phyloP scores from a whole-genome alignment of 2,113 vertebrate genomes.

The Channa argus region DNA sequence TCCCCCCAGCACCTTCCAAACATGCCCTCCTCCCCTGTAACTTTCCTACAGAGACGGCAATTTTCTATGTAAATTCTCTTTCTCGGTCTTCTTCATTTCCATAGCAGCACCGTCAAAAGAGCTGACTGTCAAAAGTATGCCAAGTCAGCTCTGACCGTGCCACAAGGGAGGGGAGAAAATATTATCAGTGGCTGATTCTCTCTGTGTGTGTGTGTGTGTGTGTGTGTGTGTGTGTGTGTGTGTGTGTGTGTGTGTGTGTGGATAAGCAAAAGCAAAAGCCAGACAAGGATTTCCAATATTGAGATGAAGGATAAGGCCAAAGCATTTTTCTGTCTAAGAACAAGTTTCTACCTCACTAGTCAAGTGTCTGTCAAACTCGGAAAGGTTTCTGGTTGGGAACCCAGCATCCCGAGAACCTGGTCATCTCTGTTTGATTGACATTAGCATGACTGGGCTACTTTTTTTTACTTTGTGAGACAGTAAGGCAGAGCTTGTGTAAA shows the following conservation, averaged over 20 bases:
- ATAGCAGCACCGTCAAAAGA: constrained; percentile 53
- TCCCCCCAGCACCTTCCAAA: constrained; percentile 4
- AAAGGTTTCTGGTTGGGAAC: constrained; percentile 9
- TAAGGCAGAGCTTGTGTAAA: neutral
- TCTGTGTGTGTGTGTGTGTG: neutral
- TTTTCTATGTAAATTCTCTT: constrained; percentile 66
- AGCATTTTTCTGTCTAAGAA: constrained; percentile 5
- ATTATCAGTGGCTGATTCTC: constrained; percentile 30
- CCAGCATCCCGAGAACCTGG: neutral
- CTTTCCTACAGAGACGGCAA: constrained; percentile 56
- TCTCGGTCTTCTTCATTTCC: constrained; percentile 54
- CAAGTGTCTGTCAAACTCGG: constrained; percentile 17
- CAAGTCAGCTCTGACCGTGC: constrained; percentile 50
- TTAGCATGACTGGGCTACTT: neutral
- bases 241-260: constrained; percentile 1
- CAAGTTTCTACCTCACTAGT: neutral
- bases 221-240: neutral
- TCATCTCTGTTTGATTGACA: constrained; percentile 17
- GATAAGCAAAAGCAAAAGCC: constrained; percentile 3
- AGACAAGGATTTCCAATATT: constrained; percentile 18
- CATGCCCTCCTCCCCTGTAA: constrained; percentile 13
- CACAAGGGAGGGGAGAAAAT: constrained; percentile 31
- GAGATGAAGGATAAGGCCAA: constrained; percentile 13
- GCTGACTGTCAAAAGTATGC: constrained; percentile 58
- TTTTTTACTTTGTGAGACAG: neutral